Evolutionary conservation across 1,140 invertebrate genomes (phyloP).

Genomic region (Dinothrombium tinctorium): DNA sequence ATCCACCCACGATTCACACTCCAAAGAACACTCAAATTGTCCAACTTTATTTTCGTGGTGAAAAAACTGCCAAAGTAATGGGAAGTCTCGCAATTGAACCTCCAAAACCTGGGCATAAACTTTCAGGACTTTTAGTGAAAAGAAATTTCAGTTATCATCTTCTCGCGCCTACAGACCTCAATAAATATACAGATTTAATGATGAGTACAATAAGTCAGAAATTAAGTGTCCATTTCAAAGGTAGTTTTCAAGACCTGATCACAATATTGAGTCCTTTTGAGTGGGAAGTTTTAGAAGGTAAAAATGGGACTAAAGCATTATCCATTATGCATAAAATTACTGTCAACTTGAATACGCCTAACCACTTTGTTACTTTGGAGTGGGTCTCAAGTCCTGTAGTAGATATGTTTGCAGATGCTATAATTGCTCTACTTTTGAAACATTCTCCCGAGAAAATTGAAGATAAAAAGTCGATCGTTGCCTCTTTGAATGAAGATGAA

Average conservation of each 20-base stretch:
- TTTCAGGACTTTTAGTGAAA: constrained; percentile 86
- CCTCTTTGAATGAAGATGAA: neutral
- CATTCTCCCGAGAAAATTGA: neutral
- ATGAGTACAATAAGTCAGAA: constrained; percentile 76
- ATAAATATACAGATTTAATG: constrained; percentile 85
- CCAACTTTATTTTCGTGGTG: constrained; percentile 76
- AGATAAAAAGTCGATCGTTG: neutral
- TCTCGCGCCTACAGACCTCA: constrained; percentile 63
- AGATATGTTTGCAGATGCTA: constrained; percentile 93
- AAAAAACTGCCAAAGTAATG: constrained; percentile 94
- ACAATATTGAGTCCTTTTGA: constrained; percentile 58
- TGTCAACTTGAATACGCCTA: constrained; percentile 43
- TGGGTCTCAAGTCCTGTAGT: constrained; percentile 84
- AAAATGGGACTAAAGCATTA: constrained; percentile 39
- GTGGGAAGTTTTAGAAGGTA: constrained; percentile 43
- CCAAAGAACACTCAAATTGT: constrained; percentile 84
- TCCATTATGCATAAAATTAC: constrained; percentile 43
- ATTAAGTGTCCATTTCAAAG: constrained; percentile 62
- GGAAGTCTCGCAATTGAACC: constrained; percentile 61
- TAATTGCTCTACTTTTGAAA: constrained; percentile 35
- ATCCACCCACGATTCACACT: constrained; percentile 77
- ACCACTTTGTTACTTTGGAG: constrained; percentile 48
- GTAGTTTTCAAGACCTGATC: constrained; percentile 47
- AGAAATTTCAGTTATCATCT: constrained; percentile 97
- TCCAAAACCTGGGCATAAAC: constrained; percentile 43